Evolutionary conservation across 2,888 invertebrate genomes (phyloP), one percentile per base, ranked within the genome.

Genomic region (Liopterus haemorrhoidalis): DNA sequence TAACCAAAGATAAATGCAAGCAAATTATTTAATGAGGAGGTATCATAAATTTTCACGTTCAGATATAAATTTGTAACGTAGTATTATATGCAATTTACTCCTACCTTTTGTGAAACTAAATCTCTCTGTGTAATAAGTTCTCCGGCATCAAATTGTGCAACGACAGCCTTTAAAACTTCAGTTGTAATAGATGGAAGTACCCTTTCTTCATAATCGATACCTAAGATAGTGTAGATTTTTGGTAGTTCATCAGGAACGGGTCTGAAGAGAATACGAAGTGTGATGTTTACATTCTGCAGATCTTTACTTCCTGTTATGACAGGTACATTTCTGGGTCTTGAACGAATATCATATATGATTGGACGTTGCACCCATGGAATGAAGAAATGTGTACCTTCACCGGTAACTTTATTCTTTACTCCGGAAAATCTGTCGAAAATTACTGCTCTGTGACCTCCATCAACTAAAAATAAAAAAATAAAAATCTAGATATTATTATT

Each of bases 101-200:
- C 79, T 16, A 85, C 82, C 66, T 77, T 77, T 58, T 80, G 79
- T 3, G 87, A 87, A 2, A 89, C 89, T 6, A 82, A 61, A 61
- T 99, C 99, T 80, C 99, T 82, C 72, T 99, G 96, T 47, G 97
- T 99, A 63, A 99, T 99, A 58, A 99, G 76, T 73, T 99, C 99
- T 52, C 96, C 91, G 46, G 99, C 99, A 78, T 99, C 97, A 72
- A 96, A 99, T 68, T 99, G 96, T 24, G 99, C 99, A 21, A 99
- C 97, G 37, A 97, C 96, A 41, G 97, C 91, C 71, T 99, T 99
- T 41, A 99, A 70, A 9, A 99, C 97, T 81, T 99, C 99, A 59
- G 93, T 86, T 8, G 96, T 96, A 68, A 99, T 99, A 2, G 99
- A 99, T 4, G 99, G 99, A 50, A 99, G 70, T 22, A 99, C 97